Evolutionary conservation across 1,140 invertebrate species (phyloP).

Genomic region (Trissolcus basalis): DNA sequence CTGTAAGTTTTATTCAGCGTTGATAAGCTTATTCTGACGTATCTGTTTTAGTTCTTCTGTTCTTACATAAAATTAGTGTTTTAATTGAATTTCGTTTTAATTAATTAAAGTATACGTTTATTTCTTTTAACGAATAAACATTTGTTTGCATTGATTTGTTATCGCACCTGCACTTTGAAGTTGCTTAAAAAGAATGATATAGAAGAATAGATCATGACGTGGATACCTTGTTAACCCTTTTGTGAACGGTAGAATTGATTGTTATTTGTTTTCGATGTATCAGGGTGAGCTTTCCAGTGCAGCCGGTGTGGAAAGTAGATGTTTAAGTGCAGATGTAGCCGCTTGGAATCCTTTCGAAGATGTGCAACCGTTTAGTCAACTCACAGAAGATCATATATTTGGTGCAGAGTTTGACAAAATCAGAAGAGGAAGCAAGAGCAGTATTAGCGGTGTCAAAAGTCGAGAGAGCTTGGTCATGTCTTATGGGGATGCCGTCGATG

Average conservation of each 20-base stretch:
- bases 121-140: too few species aligned
- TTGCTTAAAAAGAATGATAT: not conserved
- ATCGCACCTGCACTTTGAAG: constrained; percentile 21
- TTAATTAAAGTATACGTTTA: too few species aligned
- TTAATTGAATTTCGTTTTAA: too few species aligned
- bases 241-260: too few species aligned
- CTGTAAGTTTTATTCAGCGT: constrained; percentile 9
- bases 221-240: too few species aligned
- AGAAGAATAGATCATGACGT: not conserved
- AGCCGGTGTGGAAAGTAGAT: constrained; percentile 75
- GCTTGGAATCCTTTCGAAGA: constrained; percentile 92
- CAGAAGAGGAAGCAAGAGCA: constrained; percentile 86
- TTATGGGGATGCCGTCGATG: constrained; percentile 81
- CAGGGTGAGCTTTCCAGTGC: constrained; percentile 75
- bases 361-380: constrained; percentile 82
- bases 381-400: constrained; percentile 90
- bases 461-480: constrained; percentile 85
- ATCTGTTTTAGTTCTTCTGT: too few species aligned
- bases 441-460: constrained; percentile 87
- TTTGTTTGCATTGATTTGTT: not conserved
- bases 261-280: constrained; percentile 16
- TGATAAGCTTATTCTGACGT: too few species aligned
- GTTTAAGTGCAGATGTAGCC: constrained; percentile 79
- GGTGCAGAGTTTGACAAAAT: constrained; percentile 92
- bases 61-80: too few species aligned